Base-by-base conservation (phyloP, 2,113 vertebrate genomes). In the Hypanus sabinus region DNA sequence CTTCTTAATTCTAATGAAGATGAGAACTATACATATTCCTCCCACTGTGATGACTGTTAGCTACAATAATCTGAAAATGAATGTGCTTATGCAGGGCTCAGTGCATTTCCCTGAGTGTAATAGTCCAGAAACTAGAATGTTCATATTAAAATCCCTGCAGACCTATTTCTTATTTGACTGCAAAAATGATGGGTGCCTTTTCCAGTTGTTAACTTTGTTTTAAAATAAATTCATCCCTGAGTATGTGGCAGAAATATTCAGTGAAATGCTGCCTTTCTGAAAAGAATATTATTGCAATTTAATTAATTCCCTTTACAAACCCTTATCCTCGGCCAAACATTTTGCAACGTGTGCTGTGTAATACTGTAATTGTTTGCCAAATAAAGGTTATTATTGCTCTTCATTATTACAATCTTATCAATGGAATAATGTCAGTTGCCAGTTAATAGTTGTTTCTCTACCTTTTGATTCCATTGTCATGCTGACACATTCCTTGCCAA, bases 401-500 rank as follows among this genome's bases (percentile, higher is more conserved):
- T 93, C 90, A 68, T 93, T 70, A 33, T 68, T 93, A 22, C 36
- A 71, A 68, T 92, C n/a, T 36, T 70, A 68, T 92, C 90, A 33
- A 60, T 71, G 65, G 22, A n/a, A 46, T 73, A 33, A 71, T 93
- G 33, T 14, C 33, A 93, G 12, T 71, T 93, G 90, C 68, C 90
- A 93, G 36, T 27, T 30, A 36, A n/a, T 30, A 60, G 30, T 71
- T 65, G 1, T 62, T 33, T 20, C 60, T 90, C 60, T 73, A 73
- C 20, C 30, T 11, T 83, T 60, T 60, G 55, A 24, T 60, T 90
- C 60, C 5, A 0, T 16, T 62, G 55, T 87, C 83, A 87, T 22
- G 22, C 24, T 24, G 27, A 24, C 57, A 60, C 83, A 12, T 88
- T 20, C 60, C 60, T 90, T 90, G 60, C 85, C 14, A 65, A 55